phyloP scores from a whole-genome alignment of 2,113 vertebrate genomes.

The Mobula birostris region DNA sequence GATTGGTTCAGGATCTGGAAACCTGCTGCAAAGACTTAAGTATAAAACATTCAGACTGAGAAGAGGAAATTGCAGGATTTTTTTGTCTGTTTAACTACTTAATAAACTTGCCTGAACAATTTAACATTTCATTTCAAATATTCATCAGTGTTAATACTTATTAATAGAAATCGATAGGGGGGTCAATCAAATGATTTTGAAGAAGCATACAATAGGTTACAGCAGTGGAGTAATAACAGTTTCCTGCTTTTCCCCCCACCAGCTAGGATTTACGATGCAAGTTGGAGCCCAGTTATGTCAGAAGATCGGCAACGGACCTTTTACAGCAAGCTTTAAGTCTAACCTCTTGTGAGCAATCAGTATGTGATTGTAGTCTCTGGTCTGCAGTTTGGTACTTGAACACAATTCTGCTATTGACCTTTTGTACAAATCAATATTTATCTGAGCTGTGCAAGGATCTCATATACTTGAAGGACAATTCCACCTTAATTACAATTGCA shows the following conservation, averaged over 20 bases:
- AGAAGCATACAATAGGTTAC: background rate
- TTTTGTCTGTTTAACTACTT: background rate
- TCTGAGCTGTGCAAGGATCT: background rate
- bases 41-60: background rate
- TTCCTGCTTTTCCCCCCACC: background rate
- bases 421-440: constrained; percentile 5
- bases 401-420: background rate
- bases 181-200: background rate
- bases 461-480: constrained; percentile 15
- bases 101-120: background rate
- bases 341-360: constrained; percentile 22
- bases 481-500: constrained; percentile 28
- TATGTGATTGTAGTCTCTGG: background rate
- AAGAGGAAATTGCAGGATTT: background rate
- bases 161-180: background rate
- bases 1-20: background rate
- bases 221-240: background rate
- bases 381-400: background rate
- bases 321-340: background rate
- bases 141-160: background rate
- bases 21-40: background rate
- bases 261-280: background rate
- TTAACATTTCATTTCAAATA: background rate
- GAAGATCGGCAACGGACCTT: background rate
- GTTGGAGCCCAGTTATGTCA: background rate